phyloP scores from a whole-genome alignment of 2,797 vertebrate species.

The Poecilia picta region DNA sequence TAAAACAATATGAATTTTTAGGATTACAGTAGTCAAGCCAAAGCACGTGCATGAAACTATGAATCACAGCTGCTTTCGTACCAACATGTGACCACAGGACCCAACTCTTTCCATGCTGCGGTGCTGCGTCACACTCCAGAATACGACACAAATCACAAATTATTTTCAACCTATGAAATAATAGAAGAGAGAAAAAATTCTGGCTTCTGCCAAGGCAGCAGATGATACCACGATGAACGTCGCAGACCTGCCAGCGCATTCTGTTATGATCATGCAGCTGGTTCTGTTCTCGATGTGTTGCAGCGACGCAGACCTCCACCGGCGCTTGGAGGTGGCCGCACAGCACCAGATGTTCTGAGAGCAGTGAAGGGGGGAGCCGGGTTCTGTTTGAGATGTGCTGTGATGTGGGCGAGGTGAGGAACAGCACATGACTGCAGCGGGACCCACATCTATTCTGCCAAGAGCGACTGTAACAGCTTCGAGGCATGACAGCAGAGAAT shows the following conservation, averaged over 20 bases:
- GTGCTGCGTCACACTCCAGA: conserved; percentile 50
- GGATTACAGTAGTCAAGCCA: conserved; percentile 63
- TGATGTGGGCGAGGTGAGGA: conserved; percentile 70
- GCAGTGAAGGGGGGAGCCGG: conserved; percentile 38
- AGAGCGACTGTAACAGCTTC: conserved; percentile 43
- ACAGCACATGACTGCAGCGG: conserved; percentile 41
- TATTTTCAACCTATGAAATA: conserved; percentile 5
- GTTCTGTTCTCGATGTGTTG: conserved; percentile 54
- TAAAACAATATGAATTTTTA: conserved; percentile 58
- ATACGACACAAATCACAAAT: conserved; percentile 40
- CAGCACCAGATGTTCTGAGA: conserved; percentile 74
- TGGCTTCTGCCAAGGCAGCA: conserved; percentile 46
- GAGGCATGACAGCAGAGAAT: conserved; percentile 61
- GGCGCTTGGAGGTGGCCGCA: conserved; percentile 60
- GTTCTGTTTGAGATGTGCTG: conserved; percentile 66
- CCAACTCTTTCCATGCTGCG: conserved; percentile 71
- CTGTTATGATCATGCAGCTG: conserved; percentile 43
- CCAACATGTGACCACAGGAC: conserved; percentile 72
- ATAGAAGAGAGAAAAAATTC: conserved; percentile 21
- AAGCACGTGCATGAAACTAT: conserved; percentile 68
- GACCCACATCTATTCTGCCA: conserved; percentile 61
- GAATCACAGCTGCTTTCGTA: conserved; percentile 70
- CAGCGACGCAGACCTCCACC: conserved; percentile 67
- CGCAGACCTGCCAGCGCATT: conserved; percentile 39
- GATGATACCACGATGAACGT: conserved; percentile 58